Evolutionary conservation across 2,888 invertebrate species (phyloP), one percentile per base, ranked within the genome.

Genomic region (Leptinotarsa tumamoca): DNA sequence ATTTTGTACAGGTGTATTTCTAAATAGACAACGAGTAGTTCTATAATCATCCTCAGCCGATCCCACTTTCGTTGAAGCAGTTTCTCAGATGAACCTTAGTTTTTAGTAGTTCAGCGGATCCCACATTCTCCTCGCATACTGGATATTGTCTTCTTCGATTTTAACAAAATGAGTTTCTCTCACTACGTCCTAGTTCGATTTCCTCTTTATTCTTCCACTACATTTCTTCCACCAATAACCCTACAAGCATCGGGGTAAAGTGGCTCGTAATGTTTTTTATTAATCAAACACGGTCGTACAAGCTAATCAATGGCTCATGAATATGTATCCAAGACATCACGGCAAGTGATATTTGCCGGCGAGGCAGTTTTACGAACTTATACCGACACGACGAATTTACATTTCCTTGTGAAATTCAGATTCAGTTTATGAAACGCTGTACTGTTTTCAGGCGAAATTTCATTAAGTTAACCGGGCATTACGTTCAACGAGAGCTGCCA

Each of bases 361-460:
- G 33, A 56, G 56, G 50, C 69, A 68, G 58, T 72, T 68, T 33
- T 43, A 43, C 33, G 18, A 72, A 63, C 54, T 73, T 52, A 52
- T 52, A 68, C 52, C n/a, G 52, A 66, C 73, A 74, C 58, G 58
- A 15, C 58, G 58, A 23, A 58, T 70, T 63, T 69, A 74, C 70
- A 67, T 67, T 54, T 61, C 61, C 69, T 69, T 17, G 66, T 66
- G 56, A 50, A 71, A 74, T 71, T 66, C 50, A 74, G 56, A 71
- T 71, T 58, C 58, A 52, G 58, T 52, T 63, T 33, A 68, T 52
- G 33, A 54, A 68, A 73, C 27, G 68, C 52, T 18, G 18, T 68
- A 75, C 68, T 71, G 71, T 75, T 71, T 66, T 52, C 52, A 1
- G 13, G 71, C 71, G 14, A 71, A 71, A 75, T 71, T 75, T 71